Evolutionary conservation across 2,888 invertebrate species (phyloP), one percentile per base, ranked within the genome.

Genomic region (Agrotis exclamationis): DNA sequence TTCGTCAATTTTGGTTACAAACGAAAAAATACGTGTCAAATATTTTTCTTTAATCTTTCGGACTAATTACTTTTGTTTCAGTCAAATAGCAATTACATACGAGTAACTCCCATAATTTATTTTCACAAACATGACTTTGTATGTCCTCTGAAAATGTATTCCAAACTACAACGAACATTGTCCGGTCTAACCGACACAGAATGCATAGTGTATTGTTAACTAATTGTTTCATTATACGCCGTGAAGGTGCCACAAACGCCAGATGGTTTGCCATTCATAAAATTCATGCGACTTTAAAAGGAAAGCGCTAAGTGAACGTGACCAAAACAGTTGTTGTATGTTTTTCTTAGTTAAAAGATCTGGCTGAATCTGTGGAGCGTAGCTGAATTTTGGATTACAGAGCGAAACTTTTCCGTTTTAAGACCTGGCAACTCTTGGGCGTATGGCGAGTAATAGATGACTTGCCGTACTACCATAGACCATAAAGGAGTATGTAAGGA

Each of bases 221-320:
- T 45, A 66, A 74, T 74, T 66, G 73, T 60, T 74, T 59, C 28
- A 56, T 66, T 65, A 66, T 60, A 1, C n/a, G 5, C 24, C 18
- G 59, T 45, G 45, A 65, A 65, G 54, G 65, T 74, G 59, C 13
- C 39, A 53, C 20, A 22, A 45, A 3, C 5, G 74, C 47, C 73
- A 72, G 22, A 28, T 66, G 66, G 44, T 13, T 48, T 4, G 1
- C 59, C 58, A 33, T 65, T 74, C 59, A 60, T 65, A 33, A 59
- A 58, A 47, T 45, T 16, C 24, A 45, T 63, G 45, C 13, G 5
- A 7, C 50, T 58, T 39, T 13, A 11, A 62, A 33, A 45, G 33
- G 24, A 72, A 20, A 33, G 28, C 11, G 6, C 6, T 47, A 48
- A 59, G 24, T 20, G 39, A 39, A 70, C 16, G n/a, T n/a, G n/a